Conservation (phyloP, 2,797 vertebrate genomes). For the Caiman crocodilus region DNA sequence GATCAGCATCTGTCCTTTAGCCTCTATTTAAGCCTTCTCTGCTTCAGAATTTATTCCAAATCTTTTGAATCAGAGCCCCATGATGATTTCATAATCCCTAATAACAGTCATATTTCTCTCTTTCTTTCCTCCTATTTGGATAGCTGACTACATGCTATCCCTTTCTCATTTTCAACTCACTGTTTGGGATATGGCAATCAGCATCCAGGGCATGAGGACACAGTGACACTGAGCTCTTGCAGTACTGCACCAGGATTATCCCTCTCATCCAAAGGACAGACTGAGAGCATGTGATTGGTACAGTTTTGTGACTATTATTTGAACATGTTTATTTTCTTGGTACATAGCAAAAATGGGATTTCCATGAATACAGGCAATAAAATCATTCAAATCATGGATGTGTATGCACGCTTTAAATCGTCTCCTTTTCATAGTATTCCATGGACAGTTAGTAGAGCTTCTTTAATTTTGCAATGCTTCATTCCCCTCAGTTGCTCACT, state of each 20-base stretch:
- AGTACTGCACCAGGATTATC: neutral
- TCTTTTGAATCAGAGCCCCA: neutral
- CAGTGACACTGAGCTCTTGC: neutral
- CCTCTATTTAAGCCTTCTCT: neutral
- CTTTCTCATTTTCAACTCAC: neutral
- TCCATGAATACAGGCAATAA: too few relatives aligned
- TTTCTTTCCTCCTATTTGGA: neutral
- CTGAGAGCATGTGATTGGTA: too few relatives aligned
- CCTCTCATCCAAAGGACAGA: neutral
- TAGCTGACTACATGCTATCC: neutral
- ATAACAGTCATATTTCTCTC: neutral
- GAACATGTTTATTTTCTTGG: too few relatives aligned
- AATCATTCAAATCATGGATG: too few relatives aligned
- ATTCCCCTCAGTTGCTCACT: too few relatives aligned
- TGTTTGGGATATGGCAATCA: neutral
- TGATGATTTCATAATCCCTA: neutral
- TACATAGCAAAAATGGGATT: too few relatives aligned
- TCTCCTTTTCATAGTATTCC: too few relatives aligned
- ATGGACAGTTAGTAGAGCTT: too few relatives aligned
- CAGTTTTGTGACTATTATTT: too few relatives aligned
- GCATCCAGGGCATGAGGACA: neutral
- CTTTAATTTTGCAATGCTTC: too few relatives aligned
- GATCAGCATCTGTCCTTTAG: rapidly evolving
- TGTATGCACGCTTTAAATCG: too few relatives aligned
- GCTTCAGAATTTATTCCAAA: rapidly evolving